Percentiles rank a stretch among this genome's conserved stretches.
Conservation (phyloP, 92 coral and sea anemone genomes). For the Zoanthus sansibaricus region DNA sequence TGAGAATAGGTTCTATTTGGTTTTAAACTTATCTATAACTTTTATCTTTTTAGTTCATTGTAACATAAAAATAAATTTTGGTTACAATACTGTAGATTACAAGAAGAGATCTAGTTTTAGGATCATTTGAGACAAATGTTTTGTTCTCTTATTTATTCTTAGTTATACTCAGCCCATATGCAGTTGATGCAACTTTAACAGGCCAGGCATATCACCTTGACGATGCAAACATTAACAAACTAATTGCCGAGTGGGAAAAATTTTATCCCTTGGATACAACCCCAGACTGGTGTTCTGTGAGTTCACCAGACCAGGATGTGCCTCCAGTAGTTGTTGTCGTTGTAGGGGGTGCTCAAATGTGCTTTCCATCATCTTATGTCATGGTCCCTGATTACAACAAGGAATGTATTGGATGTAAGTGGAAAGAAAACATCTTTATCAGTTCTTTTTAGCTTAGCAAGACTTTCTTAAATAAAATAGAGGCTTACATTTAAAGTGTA, state of each 20-base stretch:
- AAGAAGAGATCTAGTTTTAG: background rate
- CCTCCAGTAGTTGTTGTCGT: constrained; percentile 88
- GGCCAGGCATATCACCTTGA: constrained; percentile 88
- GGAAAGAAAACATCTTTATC: background rate
- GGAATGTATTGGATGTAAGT: constrained; percentile 37
- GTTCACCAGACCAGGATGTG: constrained; percentile 71
- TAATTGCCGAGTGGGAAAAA: constrained; percentile 89
- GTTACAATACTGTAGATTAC: no score
- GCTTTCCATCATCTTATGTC: constrained; percentile 90
- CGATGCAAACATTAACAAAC: constrained; percentile 75
- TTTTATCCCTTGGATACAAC: constrained; percentile 91
- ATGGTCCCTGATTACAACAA: constrained; percentile 67
- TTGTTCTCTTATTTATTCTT: background rate
- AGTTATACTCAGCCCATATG: constrained; percentile 90
- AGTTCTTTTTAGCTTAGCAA: no score
- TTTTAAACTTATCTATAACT: no score
- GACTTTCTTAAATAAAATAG: no score
- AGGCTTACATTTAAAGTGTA: no score
- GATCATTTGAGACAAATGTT: background rate
- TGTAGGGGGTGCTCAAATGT: constrained; percentile 80
- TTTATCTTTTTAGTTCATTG: no score
- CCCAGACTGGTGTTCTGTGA: constrained; percentile 79
- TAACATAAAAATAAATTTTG: no score
- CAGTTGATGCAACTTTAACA: constrained; percentile 82
- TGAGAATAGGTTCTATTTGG: no score